Conservation (phyloP, 2,113 vertebrate genomes). For the Varanus salvator region DNA sequence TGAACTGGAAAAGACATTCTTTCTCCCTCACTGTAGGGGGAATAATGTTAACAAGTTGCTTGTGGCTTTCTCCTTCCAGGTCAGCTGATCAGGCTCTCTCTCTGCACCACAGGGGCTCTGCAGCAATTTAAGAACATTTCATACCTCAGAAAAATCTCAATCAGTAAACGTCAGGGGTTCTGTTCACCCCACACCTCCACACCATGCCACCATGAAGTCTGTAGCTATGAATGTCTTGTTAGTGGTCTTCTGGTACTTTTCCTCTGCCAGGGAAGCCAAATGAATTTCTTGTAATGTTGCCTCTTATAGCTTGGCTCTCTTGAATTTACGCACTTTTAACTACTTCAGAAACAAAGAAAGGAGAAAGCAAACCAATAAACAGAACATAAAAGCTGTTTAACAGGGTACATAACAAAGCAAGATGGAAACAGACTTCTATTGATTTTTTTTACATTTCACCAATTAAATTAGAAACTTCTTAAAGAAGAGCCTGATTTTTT, state of each 20-base stretch:
- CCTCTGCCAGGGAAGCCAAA: conserved; percentile 39
- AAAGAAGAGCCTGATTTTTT: conserved; percentile 69
- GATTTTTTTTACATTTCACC: conserved; percentile 80
- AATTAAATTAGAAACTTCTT: conserved; percentile 81
- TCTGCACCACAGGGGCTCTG: neutral
- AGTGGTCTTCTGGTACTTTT: conserved; percentile 46
- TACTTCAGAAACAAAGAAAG: conserved; percentile 54
- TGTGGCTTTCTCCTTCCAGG: conserved; percentile 61
- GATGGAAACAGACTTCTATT: conserved; percentile 72
- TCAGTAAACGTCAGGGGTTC: conserved; percentile 54
- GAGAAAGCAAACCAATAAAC: conserved; percentile 76
- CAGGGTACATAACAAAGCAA: conserved; percentile 73
- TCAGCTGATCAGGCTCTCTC: conserved; percentile 27
- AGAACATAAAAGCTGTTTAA: conserved; percentile 83
- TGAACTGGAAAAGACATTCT: conserved; percentile 38
- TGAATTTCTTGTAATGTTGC: conserved; percentile 43
- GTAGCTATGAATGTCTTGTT: conserved; percentile 51
- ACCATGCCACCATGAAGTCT: conserved; percentile 30
- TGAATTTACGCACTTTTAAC: conserved; percentile 69
- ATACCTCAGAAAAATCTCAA: conserved; percentile 61
- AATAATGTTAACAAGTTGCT: conserved; percentile 24
- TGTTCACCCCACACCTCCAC: fast-evolving
- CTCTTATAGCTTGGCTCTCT: conserved; percentile 62
- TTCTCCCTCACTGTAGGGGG: conserved; percentile 41
- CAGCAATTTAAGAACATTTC: conserved; percentile 52